phyloP scores from a whole-genome alignment of 2,888 invertebrate species.

The Amphiduros pacificus region DNA sequence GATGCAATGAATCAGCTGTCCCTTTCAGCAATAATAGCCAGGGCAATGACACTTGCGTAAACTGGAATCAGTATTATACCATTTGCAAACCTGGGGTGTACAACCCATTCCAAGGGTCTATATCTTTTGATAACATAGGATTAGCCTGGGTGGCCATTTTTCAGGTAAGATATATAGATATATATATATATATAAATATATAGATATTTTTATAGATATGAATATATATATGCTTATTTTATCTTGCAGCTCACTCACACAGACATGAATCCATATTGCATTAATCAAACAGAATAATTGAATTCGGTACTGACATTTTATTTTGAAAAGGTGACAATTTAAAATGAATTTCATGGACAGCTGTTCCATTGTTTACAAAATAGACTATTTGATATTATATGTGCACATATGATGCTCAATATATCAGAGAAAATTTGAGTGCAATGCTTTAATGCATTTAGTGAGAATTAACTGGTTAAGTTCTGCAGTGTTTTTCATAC shows the following conservation, averaged over 20 bases:
- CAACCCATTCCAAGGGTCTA: constrained; percentile 98
- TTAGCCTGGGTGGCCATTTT: constrained; percentile 99
- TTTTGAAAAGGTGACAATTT: too few relatives aligned
- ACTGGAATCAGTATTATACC: constrained; percentile 99
- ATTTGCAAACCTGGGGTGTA: constrained; percentile 88
- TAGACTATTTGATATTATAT: too few relatives aligned
- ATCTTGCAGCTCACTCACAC: not conserved
- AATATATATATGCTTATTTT: not conserved
- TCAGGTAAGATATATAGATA: constrained; percentile 75
- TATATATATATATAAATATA: not conserved
- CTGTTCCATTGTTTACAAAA: too few relatives aligned
- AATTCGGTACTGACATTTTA: too few relatives aligned
- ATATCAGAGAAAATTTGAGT: too few relatives aligned
- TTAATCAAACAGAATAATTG: too few relatives aligned
- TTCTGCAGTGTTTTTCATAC: too few relatives aligned
- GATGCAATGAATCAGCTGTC: constrained; percentile 70
- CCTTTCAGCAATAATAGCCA: constrained; percentile 64
- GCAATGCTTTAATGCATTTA: too few relatives aligned
- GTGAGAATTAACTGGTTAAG: too few relatives aligned
- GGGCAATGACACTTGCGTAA: constrained; percentile 75
- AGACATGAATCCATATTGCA: too few relatives aligned
- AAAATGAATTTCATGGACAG: too few relatives aligned
- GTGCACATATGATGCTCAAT: too few relatives aligned
- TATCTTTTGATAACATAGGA: constrained; percentile 99
- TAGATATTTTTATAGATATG: not conserved